Evolutionary conservation across 2,113 vertebrate species (phyloP), one percentile per base, ranked within the genome.

Genomic region (Craseonycteris thonglongyai): DNA sequence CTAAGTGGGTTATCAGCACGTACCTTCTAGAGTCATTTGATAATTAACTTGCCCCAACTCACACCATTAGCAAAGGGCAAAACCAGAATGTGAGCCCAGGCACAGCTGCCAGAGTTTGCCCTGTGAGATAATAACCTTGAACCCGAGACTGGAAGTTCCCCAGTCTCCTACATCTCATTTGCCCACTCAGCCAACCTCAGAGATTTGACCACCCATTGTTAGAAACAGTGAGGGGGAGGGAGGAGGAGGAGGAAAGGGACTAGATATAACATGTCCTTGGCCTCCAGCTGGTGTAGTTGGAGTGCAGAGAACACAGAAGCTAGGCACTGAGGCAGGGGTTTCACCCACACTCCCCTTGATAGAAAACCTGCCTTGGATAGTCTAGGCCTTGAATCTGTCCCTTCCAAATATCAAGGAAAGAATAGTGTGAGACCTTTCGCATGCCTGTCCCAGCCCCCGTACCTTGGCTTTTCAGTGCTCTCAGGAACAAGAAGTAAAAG

Each of bases 361-460:
- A 80, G 12, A 80, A 66, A 63, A 42, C 79, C 24, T 54, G 19
- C 38, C 63, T 15, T 28, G 61, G 81, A 24, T 88, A 35, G 75
- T 58, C n/a, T 18, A 90, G 30, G 40, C 11, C 49, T 75, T 22
- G 18, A 21, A 12, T 45, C 18, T 45, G 3, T 72, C 13, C 11
- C 4, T 93, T 84, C 11, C 68, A 91, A 75, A 83, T 10, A 71
- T 3, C 65, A 28, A n/a, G 85, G 38, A 66, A 78, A 69, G 9
- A 80, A 13, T 19, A 38, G 42, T 40, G 21, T 42, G 51, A 75
- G 79, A 71, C 49, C 26, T 5, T 94, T 49, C n/a, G 38, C 24
- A 5, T 13, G 4, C 26, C 22, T 38, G 0, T 7, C 14, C 59
- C 14, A 18, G 24, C 49, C 7, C 58, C 3, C 3, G 3, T 42